Base-by-base conservation (phyloP, 2,888 invertebrate species). In the Macrophya annulata region DNA sequence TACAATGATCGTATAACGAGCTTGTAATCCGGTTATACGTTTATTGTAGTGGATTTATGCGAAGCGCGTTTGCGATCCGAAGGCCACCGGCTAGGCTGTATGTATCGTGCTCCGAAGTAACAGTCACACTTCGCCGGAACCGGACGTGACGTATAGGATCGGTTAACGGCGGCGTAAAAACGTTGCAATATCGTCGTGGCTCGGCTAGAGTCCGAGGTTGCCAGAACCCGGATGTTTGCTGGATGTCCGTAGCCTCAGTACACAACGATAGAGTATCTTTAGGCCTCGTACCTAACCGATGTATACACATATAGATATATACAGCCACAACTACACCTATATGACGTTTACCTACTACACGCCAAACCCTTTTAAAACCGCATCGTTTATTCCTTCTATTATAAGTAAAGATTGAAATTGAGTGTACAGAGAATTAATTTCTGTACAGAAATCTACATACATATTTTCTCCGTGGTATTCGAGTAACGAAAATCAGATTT, bases 91-190 rank as follows among this genome's bases (percentile, higher is more conserved):
- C 51, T 86, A 86, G 79, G 84, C 15, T 55, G 76, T 62, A 76
- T 83, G 76, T 62, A 79, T 83, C 72, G 85, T 84, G 85, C 81
- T 85, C 15, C 40, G 87, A 79, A 83, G 76, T 74, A 37, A n/a
- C 51, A 72, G 85, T 87, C 87, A 85, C 51, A 82, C 62, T 68
- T 85, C 85, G 81, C 87, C 88, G 88, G 88, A 89, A 89, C 79
- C 87, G 89, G 90, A 89, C 87, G 86, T 89, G 89, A 89, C 88
- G 88, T 85, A 65, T 15, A 25, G 72, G 86, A 85, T 88, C 87
- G 89, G 88, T 88, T 86, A 86, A 87, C 86, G 86, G 68, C 84
- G 84, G 84, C 45, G 85, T 86, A 84, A 86, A 87, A 59, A 89
- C 89, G 86, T 85, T 65, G 86, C 86, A 85, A 88, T 87, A 87